These are phyloP conservation scores for Otus scops DNA, from an alignment of 2,797 vertebrate species.

Conservation along the genomic window DNA sequence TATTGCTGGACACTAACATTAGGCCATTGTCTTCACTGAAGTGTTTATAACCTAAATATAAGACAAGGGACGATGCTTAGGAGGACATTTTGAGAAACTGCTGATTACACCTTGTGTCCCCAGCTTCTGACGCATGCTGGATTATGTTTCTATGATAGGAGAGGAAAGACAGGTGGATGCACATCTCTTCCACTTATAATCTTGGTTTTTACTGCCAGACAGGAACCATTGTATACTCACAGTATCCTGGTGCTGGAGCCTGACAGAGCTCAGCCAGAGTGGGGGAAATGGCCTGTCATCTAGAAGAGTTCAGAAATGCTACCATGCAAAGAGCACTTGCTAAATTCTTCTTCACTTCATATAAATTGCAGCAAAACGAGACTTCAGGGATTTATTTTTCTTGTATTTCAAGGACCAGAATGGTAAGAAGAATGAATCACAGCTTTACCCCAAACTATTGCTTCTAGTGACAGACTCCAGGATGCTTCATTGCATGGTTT, in stretches of 20 bases:
- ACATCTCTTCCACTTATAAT: not conserved
- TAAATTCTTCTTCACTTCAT: not conserved
- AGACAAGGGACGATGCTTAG: not conserved
- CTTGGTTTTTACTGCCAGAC: not conserved
- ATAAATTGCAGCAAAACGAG: not conserved
- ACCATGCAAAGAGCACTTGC: not conserved
- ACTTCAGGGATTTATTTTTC: not conserved
- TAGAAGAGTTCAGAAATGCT: not conserved
- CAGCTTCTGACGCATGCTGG: not conserved
- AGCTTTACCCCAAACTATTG: not conserved
- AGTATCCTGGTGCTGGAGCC: not conserved
- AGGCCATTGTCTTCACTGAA: not conserved
- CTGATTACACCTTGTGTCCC: not conserved
- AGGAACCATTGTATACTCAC: accelerated
- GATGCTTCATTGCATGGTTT: not conserved
- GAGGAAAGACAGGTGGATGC: not conserved
- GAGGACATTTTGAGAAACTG: not conserved
- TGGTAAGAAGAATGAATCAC: not conserved
- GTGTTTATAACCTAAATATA: not conserved
- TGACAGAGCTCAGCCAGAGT: not conserved
- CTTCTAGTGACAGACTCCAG: not conserved
- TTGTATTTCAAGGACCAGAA: not conserved
- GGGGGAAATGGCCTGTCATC: not conserved
- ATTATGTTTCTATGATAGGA: not conserved
- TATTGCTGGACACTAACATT: not conserved